These are phyloP conservation scores for Tachycineta bicolor DNA, from an alignment of 2,113 vertebrate species.

Conservation along the genomic window DNA sequence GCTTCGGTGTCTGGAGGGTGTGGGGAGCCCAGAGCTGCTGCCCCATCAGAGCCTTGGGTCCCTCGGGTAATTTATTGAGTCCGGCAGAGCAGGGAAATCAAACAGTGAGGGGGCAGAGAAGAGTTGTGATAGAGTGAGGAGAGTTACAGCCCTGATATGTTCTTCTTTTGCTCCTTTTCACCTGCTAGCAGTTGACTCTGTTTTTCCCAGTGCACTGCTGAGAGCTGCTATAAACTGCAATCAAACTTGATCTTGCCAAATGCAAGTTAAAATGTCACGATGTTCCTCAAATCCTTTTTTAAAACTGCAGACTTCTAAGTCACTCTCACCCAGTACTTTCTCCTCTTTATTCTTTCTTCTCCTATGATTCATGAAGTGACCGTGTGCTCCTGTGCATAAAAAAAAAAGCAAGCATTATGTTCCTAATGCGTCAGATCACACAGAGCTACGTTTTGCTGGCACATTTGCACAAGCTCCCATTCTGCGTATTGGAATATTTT, in stretches of 20 bases:
- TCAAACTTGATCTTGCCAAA: constrained; percentile 24
- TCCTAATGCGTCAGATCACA: not conserved
- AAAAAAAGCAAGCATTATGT: constrained; percentile 2
- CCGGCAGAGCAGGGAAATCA: not conserved
- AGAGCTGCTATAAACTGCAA: constrained; percentile 8
- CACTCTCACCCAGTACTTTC: not conserved
- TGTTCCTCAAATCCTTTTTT: not conserved
- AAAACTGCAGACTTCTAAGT: not conserved
- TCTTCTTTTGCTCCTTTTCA: not conserved
- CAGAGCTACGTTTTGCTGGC: constrained; percentile 26
- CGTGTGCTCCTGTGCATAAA: not conserved
- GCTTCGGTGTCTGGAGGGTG: not conserved
- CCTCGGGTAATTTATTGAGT: not conserved
- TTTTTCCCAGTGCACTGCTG: not conserved
- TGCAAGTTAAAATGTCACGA: not conserved
- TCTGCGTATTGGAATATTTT: constrained; percentile 46
- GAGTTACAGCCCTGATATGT: not conserved
- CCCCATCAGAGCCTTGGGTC: not conserved
- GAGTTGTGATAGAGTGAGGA: not conserved
- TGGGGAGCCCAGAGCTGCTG: not conserved
- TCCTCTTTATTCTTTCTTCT: not conserved
- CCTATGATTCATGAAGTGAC: constrained; percentile 11
- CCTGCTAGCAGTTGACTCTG: not conserved
- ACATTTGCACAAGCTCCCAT: not conserved
- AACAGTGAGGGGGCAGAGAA: not conserved